Base-by-base conservation (phyloP, 2,113 vertebrate genomes). In the Himantopus leucocephalus region DNA sequence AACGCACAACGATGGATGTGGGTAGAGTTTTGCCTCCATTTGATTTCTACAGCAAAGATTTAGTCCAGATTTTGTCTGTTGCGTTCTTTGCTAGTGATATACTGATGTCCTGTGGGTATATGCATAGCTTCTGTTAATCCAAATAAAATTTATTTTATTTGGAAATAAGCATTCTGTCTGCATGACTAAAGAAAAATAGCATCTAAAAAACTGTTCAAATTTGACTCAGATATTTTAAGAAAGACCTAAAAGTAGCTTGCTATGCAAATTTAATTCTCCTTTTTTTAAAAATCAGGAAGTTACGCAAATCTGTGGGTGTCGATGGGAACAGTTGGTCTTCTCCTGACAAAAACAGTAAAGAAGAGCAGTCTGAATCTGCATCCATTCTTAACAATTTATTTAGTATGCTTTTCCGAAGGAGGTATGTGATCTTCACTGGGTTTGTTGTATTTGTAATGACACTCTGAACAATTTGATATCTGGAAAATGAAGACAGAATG, bases 241-340 rank as follows among this genome's bases (percentile, higher is more conserved):
- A 62, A 90, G 47, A 71, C 71, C 12, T 79, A 19, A 58, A 88
- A 56, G 59, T 15, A 13, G 18, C 20, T 77, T 74, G 20, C 62
- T 50, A 7, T 53, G 71, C 67, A 73, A 84, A 52, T 12, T 29
- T 47, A 21, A 89, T 74, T 90, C 14, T 85, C 43, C 43, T 82
- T 35, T 52, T 92, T 86, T 79, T 75, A 82, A 92, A 94, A 90
- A 80, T 18, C 95, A 98, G 98, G 98, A 98, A 98, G 96, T 97
- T 98, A 78, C 98, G 98, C 74, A 98, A 97, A 92, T 83, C 96
- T 85, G 89, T 95, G 92, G 98, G 97, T 70, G 92, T 93, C 26
- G 98, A 98, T 76, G 98, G 97, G 87, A 97, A 34, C 96, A 96
- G 67, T 30, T 97, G 92, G 81, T 90, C 84, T 41, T 91, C 94